phyloP scores from a whole-genome alignment of 2,888 invertebrate genomes.

The Melanostoma mellinum region DNA sequence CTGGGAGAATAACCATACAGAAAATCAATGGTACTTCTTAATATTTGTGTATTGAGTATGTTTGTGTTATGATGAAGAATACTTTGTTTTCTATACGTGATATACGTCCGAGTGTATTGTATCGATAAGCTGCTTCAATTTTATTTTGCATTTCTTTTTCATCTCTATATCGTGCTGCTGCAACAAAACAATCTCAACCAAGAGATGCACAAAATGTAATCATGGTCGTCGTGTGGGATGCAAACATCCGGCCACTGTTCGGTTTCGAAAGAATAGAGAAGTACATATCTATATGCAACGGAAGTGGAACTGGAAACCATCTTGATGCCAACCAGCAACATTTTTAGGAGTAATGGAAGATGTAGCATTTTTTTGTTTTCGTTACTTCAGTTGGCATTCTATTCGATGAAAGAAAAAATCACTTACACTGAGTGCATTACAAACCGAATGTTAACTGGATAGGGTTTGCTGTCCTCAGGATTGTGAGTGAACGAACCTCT shows the following conservation, averaged over 20 bases:
- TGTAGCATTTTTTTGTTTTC: too few species aligned
- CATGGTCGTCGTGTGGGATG: conserved; percentile 18
- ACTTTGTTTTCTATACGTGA: too few species aligned
- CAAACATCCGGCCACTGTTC: conserved; percentile 3
- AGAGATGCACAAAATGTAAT: conserved; percentile 26
- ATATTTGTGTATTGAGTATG: too few species aligned
- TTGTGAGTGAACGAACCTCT: too few species aligned
- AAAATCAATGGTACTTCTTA: background rate
- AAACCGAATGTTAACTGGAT: too few species aligned
- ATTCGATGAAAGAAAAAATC: too few species aligned
- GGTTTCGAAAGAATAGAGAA: conserved; percentile 6
- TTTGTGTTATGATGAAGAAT: background rate
- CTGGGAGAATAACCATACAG: background rate
- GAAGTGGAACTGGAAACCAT: conserved; percentile 14
- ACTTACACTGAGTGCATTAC: too few species aligned
- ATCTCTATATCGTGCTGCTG: background rate
- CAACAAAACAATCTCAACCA: conserved; percentile 21
- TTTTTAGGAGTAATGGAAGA: too few species aligned
- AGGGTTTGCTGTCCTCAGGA: too few species aligned
- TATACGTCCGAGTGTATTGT: too few species aligned
- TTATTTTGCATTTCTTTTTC: conserved; percentile 37
- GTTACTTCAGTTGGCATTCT: too few species aligned
- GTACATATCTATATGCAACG: background rate
- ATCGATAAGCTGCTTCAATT: conserved; percentile 5
- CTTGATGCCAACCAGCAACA: background rate